phyloP scores from a whole-genome alignment of 2,888 invertebrate species.

The Hyppa rectilinea region DNA sequence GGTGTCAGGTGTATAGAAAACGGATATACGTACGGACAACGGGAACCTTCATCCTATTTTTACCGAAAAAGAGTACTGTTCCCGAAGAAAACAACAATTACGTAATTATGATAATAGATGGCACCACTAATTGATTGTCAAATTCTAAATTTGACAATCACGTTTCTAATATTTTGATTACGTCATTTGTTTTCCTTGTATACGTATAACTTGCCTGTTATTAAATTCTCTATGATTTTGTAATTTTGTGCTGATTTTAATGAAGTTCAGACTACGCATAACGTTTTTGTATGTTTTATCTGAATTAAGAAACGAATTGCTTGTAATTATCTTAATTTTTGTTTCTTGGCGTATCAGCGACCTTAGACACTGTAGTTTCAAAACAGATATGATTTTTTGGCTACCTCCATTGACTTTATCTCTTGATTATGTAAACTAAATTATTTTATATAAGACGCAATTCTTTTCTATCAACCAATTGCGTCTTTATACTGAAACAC shows the following conservation, averaged over 20 bases:
- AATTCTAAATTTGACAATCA: too few relatives aligned
- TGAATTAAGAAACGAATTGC: not conserved
- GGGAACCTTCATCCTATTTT: too few relatives aligned
- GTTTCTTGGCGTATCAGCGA: not conserved
- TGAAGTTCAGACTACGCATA: too few relatives aligned
- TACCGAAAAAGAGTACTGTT: too few relatives aligned
- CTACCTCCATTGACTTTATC: not conserved
- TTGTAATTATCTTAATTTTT: not conserved
- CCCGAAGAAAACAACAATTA: too few relatives aligned
- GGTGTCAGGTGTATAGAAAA: too few relatives aligned
- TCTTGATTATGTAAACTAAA: constrained; percentile 12
- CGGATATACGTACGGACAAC: too few relatives aligned
- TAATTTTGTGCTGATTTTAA: not conserved
- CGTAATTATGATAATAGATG: too few relatives aligned
- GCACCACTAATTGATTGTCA: too few relatives aligned
- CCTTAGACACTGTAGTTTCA: not conserved
- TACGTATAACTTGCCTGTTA: not conserved
- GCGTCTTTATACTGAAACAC: too few relatives aligned
- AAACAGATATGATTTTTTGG: not conserved
- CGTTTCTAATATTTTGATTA: not conserved
- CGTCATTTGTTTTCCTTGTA: not conserved
- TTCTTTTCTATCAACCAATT: not conserved
- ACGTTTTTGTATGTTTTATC: not conserved
- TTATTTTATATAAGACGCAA: not conserved
- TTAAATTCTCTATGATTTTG: not conserved